A percentile compares a stretch with the other conserved stretches of the same genome.
phyloP scores from a whole-genome alignment of 2,888 invertebrate genomes.

The Aleiodes leptofemur region DNA sequence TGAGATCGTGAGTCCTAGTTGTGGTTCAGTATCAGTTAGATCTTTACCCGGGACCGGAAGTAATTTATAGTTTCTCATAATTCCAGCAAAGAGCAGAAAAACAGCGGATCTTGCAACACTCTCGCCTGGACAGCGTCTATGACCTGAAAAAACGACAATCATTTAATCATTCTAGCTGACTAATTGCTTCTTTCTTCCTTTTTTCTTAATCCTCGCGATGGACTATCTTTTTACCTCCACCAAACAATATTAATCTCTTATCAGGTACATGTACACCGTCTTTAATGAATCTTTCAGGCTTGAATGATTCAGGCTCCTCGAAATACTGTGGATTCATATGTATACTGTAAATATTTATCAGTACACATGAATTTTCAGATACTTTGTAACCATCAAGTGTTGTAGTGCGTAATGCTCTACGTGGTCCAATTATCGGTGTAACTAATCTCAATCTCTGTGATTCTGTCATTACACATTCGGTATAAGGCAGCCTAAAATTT shows the following conservation, averaged over 20 bases:
- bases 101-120: slow-evolving; percentile 79
- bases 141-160: slow-evolving; percentile 74
- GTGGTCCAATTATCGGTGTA: slow-evolving; percentile 75
- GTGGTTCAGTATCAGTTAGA: slow-evolving; percentile 74
- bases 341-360: slow-evolving; percentile 78
- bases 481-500: slow-evolving; percentile 74
- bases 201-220: background rate
- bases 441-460: slow-evolving; percentile 74
- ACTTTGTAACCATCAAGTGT: slow-evolving; percentile 77
- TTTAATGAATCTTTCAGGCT: slow-evolving; percentile 81
- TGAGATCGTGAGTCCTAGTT: slow-evolving; percentile 78
- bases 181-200: background rate
- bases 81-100: slow-evolving; percentile 79
- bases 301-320: slow-evolving; percentile 80
- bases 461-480: slow-evolving; percentile 76
- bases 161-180: background rate
- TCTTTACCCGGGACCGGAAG: slow-evolving; percentile 72
- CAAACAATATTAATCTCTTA: slow-evolving; percentile 72
- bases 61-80: slow-evolving; percentile 79
- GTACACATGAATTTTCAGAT: slow-evolving; percentile 77
- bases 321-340: slow-evolving; percentile 79
- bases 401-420: slow-evolving; percentile 77
- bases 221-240: slow-evolving; percentile 69
- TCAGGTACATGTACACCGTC: slow-evolving; percentile 62
- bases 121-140: slow-evolving; percentile 82